phyloP scores from a whole-genome alignment of 2,888 invertebrate species.

The Himalopsyche tibetana region DNA sequence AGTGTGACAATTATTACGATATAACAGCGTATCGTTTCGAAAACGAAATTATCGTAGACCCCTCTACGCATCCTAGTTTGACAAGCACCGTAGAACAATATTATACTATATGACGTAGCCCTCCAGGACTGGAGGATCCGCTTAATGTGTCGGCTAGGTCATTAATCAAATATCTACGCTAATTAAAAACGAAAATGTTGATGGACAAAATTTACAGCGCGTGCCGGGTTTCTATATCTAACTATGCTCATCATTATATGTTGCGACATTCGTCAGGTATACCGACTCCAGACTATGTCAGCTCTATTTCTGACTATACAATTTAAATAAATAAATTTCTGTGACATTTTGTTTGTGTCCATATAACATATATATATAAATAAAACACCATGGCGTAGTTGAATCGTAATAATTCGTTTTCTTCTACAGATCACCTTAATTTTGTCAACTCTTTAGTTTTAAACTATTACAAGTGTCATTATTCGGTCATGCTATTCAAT shows the following conservation, averaged over 20 bases:
- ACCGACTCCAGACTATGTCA: background rate
- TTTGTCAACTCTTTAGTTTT: too few species aligned
- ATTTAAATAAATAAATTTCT: too few species aligned
- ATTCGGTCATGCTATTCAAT: too few species aligned
- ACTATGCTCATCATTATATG: background rate
- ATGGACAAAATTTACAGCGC: constrained; percentile 8
- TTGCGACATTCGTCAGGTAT: background rate
- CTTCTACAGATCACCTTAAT: too few species aligned
- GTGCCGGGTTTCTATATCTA: background rate
- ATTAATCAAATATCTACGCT: constrained; percentile 57
- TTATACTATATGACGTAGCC: background rate
- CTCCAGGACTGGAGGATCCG: background rate
- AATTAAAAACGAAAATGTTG: constrained; percentile 56
- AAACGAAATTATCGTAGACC: background rate
- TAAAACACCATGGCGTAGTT: too few species aligned
- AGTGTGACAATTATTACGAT: background rate
- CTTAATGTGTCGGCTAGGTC: constrained; percentile 35
- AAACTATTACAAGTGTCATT: too few species aligned
- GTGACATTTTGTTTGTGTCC: too few species aligned
- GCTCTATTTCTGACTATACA: background rate
- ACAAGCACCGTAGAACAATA: background rate
- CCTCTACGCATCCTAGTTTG: background rate
- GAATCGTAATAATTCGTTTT: too few species aligned
- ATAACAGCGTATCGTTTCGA: background rate
- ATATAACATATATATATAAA: too few species aligned